Percentiles rank a stretch among this genome's conserved stretches.
Evolutionary conservation across 2,888 invertebrate genomes (phyloP).

Genomic region (Diploptera punctata): DNA sequence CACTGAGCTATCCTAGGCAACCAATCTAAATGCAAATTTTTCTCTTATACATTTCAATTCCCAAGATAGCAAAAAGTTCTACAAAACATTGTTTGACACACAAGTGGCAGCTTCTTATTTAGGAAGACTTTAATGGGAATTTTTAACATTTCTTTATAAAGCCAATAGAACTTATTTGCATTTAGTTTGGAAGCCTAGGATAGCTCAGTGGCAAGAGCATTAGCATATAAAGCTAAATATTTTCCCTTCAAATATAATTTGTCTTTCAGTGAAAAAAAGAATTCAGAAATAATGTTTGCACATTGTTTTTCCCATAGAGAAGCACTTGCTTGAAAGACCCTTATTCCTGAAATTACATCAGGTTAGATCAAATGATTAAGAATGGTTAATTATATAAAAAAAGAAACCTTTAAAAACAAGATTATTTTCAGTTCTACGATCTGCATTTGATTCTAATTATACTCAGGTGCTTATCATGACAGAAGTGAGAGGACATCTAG

Average conservation of each 20-base stretch:
- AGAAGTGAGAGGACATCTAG: neutral
- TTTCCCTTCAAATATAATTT: too few relatives aligned
- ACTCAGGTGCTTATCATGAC: neutral
- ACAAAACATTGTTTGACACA: too few relatives aligned
- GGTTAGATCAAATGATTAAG: neutral
- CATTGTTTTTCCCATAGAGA: constrained; percentile 1
- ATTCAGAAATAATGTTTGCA: neutral
- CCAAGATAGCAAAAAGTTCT: too few relatives aligned
- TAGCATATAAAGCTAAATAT: neutral
- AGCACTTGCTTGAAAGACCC: neutral
- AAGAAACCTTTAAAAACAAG: neutral
- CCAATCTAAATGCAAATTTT: too few relatives aligned
- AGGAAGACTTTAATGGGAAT: too few relatives aligned
- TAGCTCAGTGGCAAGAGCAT: neutral
- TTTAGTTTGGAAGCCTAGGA: too few relatives aligned
- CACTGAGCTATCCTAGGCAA: too few relatives aligned
- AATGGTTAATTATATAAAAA: neutral
- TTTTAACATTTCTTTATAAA: too few relatives aligned
- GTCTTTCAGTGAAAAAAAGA: neutral
- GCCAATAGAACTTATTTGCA: too few relatives aligned
- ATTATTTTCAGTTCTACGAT: neutral
- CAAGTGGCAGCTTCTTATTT: too few relatives aligned
- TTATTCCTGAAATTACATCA: neutral
- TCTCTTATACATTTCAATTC: too few relatives aligned
- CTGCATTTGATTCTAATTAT: neutral